Evolutionary conservation across 37 sponge, comb jelly and placozoan species (phyloP), one percentile per base, ranked within the genome.

Genomic region (Hexactinellida sp.): DNA sequence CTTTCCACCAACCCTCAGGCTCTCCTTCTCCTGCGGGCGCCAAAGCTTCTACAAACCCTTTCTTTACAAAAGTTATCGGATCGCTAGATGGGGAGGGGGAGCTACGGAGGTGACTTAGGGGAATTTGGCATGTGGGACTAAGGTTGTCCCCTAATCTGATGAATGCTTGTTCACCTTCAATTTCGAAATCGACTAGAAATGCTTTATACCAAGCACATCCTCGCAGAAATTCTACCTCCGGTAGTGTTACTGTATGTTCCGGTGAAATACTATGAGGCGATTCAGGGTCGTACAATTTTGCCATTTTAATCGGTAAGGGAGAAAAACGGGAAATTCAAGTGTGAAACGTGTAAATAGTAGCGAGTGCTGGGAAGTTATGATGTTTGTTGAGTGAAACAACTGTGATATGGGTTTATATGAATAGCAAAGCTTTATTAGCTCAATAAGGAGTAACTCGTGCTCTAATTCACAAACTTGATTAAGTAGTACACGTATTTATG

Each of bases 1-100:
- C 92, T 9, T 87, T 84, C 94, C 94, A 94, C 94, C 94, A 94
- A 0, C 94, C 94, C 0, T 89, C 36, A 0, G 90, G 90, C 39
- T 94, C 94, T 32, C 87, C 88, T 28, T 91, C 92, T 13, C 90
- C 85, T 76, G 90, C 90, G 25, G 94, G 94, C 0, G 91, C 85
- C 24, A 86, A 63, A 0, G 91, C 94, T 90, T 92, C 76, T 23
- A 63, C 76, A 7, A 23, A 23, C 3, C 76, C 76, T 63, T 63
- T 63, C 76, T 63, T 23, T 23, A 21, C 19, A 1, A 63, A 23
- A 7, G 3, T 63, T 23, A 63, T 23, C 13, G 76, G 76, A 63
- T 23, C 13, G 76, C 76, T 63, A 21, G 76, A 10, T 25, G 76
- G 76, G 76, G 76, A 7, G 34, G 76, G 76, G 13, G 76, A 23